Evolutionary conservation across 2,888 invertebrate genomes (phyloP), one percentile per base, ranked within the genome.

Genomic region (Nemotelus nigrinus): DNA sequence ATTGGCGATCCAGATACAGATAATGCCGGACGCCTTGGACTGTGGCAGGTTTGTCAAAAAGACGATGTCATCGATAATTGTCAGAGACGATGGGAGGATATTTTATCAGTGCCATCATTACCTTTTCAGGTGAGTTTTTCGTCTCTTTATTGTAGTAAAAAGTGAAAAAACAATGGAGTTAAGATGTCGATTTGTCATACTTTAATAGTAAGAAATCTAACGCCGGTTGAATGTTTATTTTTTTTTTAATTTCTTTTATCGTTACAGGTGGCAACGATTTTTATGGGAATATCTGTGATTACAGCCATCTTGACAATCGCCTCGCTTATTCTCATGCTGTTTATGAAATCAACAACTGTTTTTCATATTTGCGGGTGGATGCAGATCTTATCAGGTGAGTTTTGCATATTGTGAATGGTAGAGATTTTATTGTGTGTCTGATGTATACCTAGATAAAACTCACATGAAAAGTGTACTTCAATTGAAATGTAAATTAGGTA

Each of bases 321-420:
- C 87, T 93, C 93, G 81, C 94, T 98, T 91, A 89, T 98, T 81
- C 90, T 97, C 83, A 97, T 98, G 90, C 93, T 97, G 88, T 96
- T 97, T 88, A 93, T 97, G 87, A 95, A 94, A 85, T 94, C 97
- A 10, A 95, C 95, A 67, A 93, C 93, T 74, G 97, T 98, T 72
- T 97, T 96, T 88, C 94, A 95, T 85, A 91, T 97, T 80, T 97
- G 97, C 85, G 98, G 96, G 67, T 97, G 96, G 96, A 90, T 98
- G 89, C 98, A 98, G 88, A 90, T 97, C n/a, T 89, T 97, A 82
- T 96, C 97, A 85, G 97, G 98, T 99, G 87, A 92, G 91, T 88
- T 78, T 45, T 74, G 76, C 45, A 50, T 10, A 39, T 53, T 53
- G n/a, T 58, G 58, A 58, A 58, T 6, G n/a, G 58, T 10, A 58